Evolutionary conservation across 2,888 invertebrate genomes (phyloP).

Genomic region (Linhomoeus sp.): DNA sequence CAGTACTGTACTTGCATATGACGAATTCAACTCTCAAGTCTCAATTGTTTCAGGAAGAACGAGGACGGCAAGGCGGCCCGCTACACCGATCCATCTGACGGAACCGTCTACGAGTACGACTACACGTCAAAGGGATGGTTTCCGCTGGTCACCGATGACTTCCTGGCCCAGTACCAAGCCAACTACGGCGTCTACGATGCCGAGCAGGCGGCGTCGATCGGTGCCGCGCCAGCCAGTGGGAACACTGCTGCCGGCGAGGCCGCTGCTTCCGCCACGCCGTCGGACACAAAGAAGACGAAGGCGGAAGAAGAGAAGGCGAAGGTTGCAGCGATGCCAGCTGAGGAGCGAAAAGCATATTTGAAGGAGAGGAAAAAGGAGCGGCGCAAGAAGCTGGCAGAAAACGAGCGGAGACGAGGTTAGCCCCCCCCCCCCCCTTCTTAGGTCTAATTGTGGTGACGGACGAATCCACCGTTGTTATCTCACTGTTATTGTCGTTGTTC

Average conservation of each 20-base stretch:
- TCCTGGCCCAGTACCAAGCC: constrained; percentile 85
- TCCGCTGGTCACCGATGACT: constrained; percentile 79
- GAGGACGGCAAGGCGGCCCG: too few relatives aligned
- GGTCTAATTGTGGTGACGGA: background rate
- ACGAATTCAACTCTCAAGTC: too few relatives aligned
- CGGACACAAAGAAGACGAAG: constrained; percentile 4
- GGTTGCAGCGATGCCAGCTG: background rate
- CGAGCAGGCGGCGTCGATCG: constrained; percentile 6
- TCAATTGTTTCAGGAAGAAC: too few relatives aligned
- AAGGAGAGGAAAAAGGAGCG: constrained; percentile 5
- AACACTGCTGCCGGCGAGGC: background rate
- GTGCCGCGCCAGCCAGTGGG: background rate
- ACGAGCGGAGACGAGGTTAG: constrained; percentile 17
- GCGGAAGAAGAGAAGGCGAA: constrained; percentile 9
- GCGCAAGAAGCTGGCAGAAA: constrained; percentile 5
- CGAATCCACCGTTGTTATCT: background rate
- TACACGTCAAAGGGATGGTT: constrained; percentile 75
- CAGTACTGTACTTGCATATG: too few relatives aligned
- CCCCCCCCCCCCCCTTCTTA: background rate
- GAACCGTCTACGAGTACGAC: constrained; percentile 77
- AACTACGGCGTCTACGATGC: constrained; percentile 42
- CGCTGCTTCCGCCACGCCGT: constrained; percentile 4
- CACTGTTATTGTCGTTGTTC: constrained; percentile 3
- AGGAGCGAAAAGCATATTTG: background rate
- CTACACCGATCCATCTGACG: constrained; percentile 28